Conservation (phyloP, 2,797 vertebrate genomes). For the Myioborus miniatus region DNA sequence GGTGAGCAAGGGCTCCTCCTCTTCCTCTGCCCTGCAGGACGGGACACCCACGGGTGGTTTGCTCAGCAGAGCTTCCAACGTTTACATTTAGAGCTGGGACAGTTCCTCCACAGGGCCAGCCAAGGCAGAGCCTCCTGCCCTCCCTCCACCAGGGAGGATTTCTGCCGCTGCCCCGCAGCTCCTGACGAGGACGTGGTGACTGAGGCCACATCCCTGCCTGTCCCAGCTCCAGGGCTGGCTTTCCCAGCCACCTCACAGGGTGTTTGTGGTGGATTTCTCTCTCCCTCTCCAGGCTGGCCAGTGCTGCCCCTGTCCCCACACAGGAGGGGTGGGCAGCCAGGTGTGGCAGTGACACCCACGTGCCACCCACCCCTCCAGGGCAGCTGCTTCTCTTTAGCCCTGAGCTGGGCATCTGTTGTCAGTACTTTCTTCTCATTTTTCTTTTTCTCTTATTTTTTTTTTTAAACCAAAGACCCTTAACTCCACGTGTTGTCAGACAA, state of each 20-base stretch:
- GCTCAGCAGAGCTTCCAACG: background rate
- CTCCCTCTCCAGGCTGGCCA: background rate
- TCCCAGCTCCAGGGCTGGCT: background rate
- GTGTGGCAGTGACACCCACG: fast-evolving
- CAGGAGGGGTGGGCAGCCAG: background rate
- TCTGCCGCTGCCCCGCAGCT: background rate
- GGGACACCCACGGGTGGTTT: background rate
- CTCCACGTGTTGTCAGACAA: fast-evolving
- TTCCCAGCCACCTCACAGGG: fast-evolving
- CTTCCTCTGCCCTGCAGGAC: background rate
- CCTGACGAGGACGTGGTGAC: fast-evolving
- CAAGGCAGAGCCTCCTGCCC: fast-evolving
- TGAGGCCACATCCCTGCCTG: background rate
- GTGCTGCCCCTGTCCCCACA: background rate
- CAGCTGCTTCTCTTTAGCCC: background rate
- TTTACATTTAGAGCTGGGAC: background rate
- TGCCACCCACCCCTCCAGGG: background rate
- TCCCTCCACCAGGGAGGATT: background rate
- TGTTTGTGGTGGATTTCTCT: background rate
- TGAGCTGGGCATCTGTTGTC: background rate
- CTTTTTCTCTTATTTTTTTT: background rate
- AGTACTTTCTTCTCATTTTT: background rate
- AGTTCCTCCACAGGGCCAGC: background rate
- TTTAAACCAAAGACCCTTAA: slow-evolving; percentile 28
- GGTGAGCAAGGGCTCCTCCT: background rate